Base-by-base conservation (phyloP, 2,113 vertebrate genomes). In the Cariama cristata region DNA sequence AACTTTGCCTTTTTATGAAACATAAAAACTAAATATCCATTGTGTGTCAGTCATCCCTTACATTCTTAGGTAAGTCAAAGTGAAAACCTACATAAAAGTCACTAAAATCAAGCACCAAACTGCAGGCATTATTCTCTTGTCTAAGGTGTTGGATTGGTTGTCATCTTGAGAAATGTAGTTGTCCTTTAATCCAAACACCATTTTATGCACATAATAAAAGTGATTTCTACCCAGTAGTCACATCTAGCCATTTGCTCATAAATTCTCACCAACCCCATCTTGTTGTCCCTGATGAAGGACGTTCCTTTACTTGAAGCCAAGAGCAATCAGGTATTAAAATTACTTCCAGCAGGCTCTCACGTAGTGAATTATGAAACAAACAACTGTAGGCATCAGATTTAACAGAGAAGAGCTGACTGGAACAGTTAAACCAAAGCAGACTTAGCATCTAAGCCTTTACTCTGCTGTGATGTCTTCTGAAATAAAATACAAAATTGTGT, bases 121-220 rank as follows among this genome's bases (percentile, higher is more conserved):
- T 62, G 18, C 50, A 79, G 24, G 27, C 49, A 86, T 93, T 94
- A 88, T 74, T 64, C 76, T 73, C 26, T 85, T 93, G 81, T 86
- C 74, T 74, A 3, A 62, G 76, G 17, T 93, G 60, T 33, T 60
- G 50, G 89, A 68, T 58, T 55, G 53, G 58, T 81, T 97, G 86
- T 96, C 90, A 82, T 94, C 73, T 60, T 93, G 93, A 96, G 93
- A 83, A 93, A 86, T 79, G 84, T 53, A 90, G 69, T 86, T 92
- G 81, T 90, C 95, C 94, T 97, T 96, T 96, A 90, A 96, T 96
- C 33, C 20, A 94, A 96, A 89, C 49, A 52, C 42, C 52, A 86
- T 93, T 98, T 98, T 97, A 97, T 96, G 90, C 72, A 77, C 28
- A 24, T 68, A 97, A 80, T 97, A 96, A 97, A 98, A 97, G 86